These are phyloP conservation scores for Oscheius myriophilus DNA, from an alignment of 2,888 invertebrate species.

Conservation along the genomic window DNA sequence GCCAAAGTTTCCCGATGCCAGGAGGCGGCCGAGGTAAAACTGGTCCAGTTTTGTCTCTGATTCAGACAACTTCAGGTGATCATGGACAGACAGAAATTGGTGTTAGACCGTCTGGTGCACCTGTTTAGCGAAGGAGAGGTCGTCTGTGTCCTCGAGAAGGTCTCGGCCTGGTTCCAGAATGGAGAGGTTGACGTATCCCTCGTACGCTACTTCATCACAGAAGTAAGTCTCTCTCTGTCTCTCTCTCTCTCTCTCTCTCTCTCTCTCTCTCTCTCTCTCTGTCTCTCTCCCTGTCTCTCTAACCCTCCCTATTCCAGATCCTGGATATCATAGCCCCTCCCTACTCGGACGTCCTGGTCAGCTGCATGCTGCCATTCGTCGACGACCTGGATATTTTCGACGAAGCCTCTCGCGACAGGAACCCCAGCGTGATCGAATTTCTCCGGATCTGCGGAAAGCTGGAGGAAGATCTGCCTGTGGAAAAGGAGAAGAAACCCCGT, in stretches of 20 bases:
- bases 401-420: background rate
- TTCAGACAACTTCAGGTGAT: conserved; percentile 20
- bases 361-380: conserved; percentile 16
- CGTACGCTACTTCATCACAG: conserved; percentile 37
- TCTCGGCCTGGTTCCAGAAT: conserved; percentile 42
- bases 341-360: conserved; percentile 12
- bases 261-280: background rate
- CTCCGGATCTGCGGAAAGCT: conserved; percentile 10
- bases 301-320: conserved; percentile 12
- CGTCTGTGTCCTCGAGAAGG: conserved; percentile 44
- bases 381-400: conserved; percentile 24
- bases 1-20: conserved; percentile 39
- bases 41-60: background rate
- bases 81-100: conserved; percentile 50
- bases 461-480: conserved; percentile 10
- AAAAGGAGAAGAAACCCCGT: background rate
- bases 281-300: no score
- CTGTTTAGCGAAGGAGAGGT: conserved; percentile 45
- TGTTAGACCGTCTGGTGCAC: conserved; percentile 56
- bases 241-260: background rate
- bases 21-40: conserved; percentile 55
- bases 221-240: conserved; percentile 18
- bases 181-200: conserved; percentile 50
- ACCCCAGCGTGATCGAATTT: conserved; percentile 17
- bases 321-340: conserved; percentile 30